Conservation (phyloP, 2,888 invertebrate species). For the Aphrophora alni region DNA sequence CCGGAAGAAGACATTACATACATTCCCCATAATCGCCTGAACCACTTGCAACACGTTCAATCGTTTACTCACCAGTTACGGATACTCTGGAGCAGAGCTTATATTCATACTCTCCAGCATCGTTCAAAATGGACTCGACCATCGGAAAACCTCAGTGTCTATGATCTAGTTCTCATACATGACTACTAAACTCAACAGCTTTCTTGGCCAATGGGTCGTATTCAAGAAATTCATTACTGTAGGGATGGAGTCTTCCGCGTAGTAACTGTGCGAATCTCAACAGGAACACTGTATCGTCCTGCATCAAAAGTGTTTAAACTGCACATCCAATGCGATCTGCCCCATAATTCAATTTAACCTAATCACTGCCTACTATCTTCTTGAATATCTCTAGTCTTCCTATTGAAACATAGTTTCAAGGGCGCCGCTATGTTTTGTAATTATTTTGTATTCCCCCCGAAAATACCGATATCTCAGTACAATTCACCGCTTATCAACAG, state of each 20-base stretch:
- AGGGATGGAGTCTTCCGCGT: too few relatives aligned
- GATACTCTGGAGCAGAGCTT: constrained; percentile 51
- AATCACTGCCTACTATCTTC: not conserved
- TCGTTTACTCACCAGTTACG: constrained; percentile 49
- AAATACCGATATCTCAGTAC: too few relatives aligned
- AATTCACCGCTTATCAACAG: too few relatives aligned
- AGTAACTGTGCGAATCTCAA: too few relatives aligned
- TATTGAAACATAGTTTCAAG: not conserved
- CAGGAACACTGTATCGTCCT: too few relatives aligned
- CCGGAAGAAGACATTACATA: constrained; percentile 35
- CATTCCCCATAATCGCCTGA: constrained; percentile 40
- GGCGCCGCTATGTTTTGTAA: not conserved
- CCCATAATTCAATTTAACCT: not conserved
- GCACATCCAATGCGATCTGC: not conserved
- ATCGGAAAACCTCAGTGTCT: constrained; percentile 38
- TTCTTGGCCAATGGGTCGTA: constrained; percentile 50
- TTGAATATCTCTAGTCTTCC: not conserved
- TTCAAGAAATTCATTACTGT: constrained; percentile 49
- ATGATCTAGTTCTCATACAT: constrained; percentile 50
- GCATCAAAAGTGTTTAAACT: too few relatives aligned
- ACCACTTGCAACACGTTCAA: constrained; percentile 51
- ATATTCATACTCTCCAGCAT: constrained; percentile 47
- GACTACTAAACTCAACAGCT: constrained; percentile 48
- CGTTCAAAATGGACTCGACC: constrained; percentile 49
- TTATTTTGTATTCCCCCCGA: too few relatives aligned